These are phyloP conservation scores for Acrocephalus kingi DNA, from an alignment of 2,113 vertebrate species.

Conservation along the genomic window DNA sequence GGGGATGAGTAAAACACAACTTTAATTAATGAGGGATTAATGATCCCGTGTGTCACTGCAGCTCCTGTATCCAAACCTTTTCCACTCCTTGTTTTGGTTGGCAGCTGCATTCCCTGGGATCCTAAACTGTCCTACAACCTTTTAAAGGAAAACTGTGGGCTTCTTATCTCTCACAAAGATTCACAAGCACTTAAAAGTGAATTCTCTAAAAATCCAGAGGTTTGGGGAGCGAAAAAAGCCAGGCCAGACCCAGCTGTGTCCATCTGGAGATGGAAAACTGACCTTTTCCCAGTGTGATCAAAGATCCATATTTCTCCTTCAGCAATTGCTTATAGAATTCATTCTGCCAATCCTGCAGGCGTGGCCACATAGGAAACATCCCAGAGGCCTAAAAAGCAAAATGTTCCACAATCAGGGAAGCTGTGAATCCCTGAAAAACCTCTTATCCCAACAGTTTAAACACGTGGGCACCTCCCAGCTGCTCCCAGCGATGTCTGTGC, in stretches of 20 bases:
- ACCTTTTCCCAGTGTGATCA: background rate
- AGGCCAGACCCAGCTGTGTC: background rate
- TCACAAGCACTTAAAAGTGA: background rate
- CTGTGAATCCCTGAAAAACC: background rate
- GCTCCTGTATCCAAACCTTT: background rate
- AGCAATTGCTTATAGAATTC: background rate
- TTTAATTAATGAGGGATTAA: background rate
- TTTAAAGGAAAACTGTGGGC: background rate
- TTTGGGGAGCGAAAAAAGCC: background rate
- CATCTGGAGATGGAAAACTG: background rate
- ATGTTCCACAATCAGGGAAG: background rate
- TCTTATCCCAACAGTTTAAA: background rate
- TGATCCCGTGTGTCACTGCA: fast-evolving
- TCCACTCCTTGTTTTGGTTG: background rate
- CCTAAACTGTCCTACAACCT: background rate
- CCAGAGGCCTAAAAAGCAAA: conserved; percentile 15
- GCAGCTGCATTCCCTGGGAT: background rate
- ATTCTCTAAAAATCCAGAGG: background rate
- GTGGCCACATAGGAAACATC: background rate
- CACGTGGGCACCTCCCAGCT: background rate
- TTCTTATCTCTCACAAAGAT: background rate
- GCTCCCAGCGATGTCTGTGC: background rate
- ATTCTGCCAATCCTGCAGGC: background rate
- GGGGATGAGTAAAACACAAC: background rate
- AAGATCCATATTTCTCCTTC: background rate